A percentile compares a stretch with the other conserved stretches of the same genome.
These are phyloP conservation scores for Apis florea DNA, from an alignment of 1,140 invertebrate species.

Conservation along the genomic window DNA sequence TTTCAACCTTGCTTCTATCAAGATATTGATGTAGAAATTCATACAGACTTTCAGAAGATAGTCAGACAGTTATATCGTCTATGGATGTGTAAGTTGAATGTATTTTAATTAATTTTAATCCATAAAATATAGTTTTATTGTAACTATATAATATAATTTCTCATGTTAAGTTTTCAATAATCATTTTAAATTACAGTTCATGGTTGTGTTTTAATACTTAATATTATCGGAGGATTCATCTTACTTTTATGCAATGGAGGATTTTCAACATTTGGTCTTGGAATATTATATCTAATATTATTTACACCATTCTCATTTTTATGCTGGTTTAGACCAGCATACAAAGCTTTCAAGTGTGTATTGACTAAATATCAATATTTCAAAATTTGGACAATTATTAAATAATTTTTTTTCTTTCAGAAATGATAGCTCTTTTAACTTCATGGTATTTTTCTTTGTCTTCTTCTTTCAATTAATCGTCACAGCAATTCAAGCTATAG, in stretches of 20 bases:
- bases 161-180: not conserved
- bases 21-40: constrained; percentile 99
- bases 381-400: constrained; percentile 1
- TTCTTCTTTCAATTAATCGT: constrained; percentile 99
- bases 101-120: not conserved
- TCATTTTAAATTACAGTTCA: constrained; percentile 87
- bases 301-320: constrained; percentile 98
- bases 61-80: constrained; percentile 97
- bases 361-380: not conserved
- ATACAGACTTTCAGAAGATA: constrained; percentile 97
- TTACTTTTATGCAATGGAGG: constrained; percentile 84
- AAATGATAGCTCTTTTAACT: constrained; percentile 99
- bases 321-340: constrained; percentile 96
- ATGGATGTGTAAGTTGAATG: constrained; percentile 94
- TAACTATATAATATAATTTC: not conserved
- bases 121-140: not conserved
- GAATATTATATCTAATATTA: constrained; percentile 93
- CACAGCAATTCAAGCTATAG: constrained; percentile 92
- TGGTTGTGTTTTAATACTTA: constrained; percentile 90
- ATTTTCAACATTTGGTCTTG: constrained; percentile 91
- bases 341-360: constrained; percentile 91
- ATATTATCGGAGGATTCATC: constrained; percentile 91
- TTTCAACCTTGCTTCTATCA: constrained; percentile 99
- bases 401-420: constrained; percentile 81
- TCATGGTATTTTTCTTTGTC: constrained; percentile 99